These are phyloP conservation scores for Vombatus ursinus DNA, from an alignment of 2,113 vertebrate genomes.

Conservation along the genomic window DNA sequence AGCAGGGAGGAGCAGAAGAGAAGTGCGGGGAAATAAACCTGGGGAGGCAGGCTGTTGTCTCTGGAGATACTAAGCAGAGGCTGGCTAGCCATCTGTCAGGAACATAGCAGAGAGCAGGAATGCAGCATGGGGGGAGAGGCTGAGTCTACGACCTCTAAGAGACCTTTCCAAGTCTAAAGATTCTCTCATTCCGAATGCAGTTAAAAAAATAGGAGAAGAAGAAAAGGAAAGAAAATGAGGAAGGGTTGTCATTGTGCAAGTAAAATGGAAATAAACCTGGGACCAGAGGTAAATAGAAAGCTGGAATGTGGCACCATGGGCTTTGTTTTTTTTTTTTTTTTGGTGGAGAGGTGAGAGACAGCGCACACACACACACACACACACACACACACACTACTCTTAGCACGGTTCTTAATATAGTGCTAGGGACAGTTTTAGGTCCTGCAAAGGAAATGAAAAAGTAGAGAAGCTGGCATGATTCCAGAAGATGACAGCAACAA, in stretches of 20 bases:
- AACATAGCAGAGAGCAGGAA: not conserved
- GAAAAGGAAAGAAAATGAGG: not conserved
- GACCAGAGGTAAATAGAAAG: not conserved
- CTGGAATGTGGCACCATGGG: not conserved
- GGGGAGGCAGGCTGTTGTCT: not conserved
- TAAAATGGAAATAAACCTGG: not conserved
- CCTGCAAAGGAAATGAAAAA: not conserved
- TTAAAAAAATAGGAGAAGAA: not conserved
- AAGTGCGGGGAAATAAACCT: not conserved
- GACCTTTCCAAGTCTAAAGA: not conserved
- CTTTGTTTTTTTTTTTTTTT: not conserved
- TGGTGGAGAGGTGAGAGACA: not conserved
- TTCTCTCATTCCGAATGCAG: not conserved
- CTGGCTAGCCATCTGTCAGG: not conserved
- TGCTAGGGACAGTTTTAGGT: not conserved
- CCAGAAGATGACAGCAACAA: not conserved
- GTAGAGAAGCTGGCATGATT: constrained; percentile 3
- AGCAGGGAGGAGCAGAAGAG: not conserved
- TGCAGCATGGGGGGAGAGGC: not conserved
- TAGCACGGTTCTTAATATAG: not conserved
- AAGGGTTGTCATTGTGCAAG: not conserved
- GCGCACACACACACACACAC: too few species aligned
- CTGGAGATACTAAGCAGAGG: not conserved
- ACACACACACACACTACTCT: rapidly evolving
- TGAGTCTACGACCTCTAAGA: not conserved